These are phyloP conservation scores for Chromobotia macracanthus DNA, from an alignment of 2,797 vertebrate species.

Conservation along the genomic window DNA sequence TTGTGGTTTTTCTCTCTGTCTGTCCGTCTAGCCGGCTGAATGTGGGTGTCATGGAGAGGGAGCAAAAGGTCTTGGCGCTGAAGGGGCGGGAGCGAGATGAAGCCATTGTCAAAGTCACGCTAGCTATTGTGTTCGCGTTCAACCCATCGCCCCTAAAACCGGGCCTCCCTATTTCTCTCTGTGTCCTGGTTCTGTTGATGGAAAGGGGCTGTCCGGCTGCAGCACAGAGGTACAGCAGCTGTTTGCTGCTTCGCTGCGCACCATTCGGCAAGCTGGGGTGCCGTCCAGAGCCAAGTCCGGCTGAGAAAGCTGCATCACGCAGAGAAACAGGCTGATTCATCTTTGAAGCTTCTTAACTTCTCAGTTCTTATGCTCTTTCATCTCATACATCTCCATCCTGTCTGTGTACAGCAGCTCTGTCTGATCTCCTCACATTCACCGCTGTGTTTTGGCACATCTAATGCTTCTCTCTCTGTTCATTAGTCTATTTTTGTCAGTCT, in stretches of 20 bases:
- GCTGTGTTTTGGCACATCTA: conserved; percentile 10
- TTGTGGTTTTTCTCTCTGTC: conserved; percentile 80
- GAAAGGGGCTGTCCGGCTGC: conserved; percentile 34
- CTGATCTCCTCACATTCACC: neutral
- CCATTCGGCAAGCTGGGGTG: neutral
- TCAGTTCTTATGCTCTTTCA: conserved; percentile 8
- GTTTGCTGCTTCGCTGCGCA: conserved; percentile 11
- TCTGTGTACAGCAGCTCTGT: conserved; percentile 8
- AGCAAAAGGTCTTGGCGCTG: conserved; percentile 64
- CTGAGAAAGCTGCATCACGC: conserved; percentile 16
- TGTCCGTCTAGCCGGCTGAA: conserved; percentile 77
- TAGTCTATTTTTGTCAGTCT: neutral
- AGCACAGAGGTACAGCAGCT: conserved; percentile 38
- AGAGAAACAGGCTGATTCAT: conserved; percentile 21
- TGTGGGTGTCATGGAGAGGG: conserved; percentile 78
- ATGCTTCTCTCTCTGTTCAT: conserved; percentile 12
- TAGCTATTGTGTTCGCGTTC: conserved; percentile 78
- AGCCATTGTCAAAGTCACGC: conserved; percentile 83
- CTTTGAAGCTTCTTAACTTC: neutral
- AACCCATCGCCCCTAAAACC: conserved; percentile 38
- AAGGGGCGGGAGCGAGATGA: conserved; percentile 58
- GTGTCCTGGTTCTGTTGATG: conserved; percentile 59
- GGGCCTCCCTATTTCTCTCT: conserved; percentile 44
- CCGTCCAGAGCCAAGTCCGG: neutral
- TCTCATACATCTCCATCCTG: conserved; percentile 32